Evolutionary conservation across 2,888 invertebrate genomes (phyloP).

Genomic region (Ganaspis brasiliensis): DNA sequence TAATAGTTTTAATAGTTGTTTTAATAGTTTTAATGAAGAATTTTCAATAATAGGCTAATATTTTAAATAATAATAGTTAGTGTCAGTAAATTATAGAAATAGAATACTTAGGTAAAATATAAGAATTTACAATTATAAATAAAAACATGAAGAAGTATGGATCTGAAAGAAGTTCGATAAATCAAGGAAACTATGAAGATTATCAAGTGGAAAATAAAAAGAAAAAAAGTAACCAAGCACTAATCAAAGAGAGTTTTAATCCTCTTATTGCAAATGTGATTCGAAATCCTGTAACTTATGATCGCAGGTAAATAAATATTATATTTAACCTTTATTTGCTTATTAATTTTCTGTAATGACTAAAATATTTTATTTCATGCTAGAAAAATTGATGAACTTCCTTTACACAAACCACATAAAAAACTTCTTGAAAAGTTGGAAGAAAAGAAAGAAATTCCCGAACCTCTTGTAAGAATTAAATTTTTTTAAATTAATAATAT

Average conservation of each 20-base stretch:
- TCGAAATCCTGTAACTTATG: neutral
- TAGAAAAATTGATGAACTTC: slow-evolving; percentile 77
- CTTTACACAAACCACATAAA: slow-evolving; percentile 84
- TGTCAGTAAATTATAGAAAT: slow-evolving; percentile 11
- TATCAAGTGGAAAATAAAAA: neutral
- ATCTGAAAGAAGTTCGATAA: neutral
- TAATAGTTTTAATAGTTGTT: neutral
- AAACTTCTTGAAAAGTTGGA: slow-evolving; percentile 85
- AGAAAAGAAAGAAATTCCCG: slow-evolving; percentile 82
- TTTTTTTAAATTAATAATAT: neutral
- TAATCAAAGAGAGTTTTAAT: neutral
- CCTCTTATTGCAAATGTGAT: neutral
- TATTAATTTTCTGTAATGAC: neutral
- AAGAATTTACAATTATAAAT: neutral
- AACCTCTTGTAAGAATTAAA: slow-evolving; percentile 83
- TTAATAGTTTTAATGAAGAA: no score
- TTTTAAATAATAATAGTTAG: no score
- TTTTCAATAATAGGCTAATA: no score
- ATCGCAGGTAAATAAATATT: neutral
- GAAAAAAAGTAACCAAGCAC: neutral
- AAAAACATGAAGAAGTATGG: neutral
- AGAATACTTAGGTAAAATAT: neutral
- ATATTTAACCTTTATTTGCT: neutral
- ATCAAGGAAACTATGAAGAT: neutral
- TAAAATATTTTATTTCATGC: neutral